Percentiles rank a stretch among this genome's conserved stretches.
phyloP scores from a whole-genome alignment of 2,797 vertebrate genomes.

The Acanthiza pusilla region DNA sequence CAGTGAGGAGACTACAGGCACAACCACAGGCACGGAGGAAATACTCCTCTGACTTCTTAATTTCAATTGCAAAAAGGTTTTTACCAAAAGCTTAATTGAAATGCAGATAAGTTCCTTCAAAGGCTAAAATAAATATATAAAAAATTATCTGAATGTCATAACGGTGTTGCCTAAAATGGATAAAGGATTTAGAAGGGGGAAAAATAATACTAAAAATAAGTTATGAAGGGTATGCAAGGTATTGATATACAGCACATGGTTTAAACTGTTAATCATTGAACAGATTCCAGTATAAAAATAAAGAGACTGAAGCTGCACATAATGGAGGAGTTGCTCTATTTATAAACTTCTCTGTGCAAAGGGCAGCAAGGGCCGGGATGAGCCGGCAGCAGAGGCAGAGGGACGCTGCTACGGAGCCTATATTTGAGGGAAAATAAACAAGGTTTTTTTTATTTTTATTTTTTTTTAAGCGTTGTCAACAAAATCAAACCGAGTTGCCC shows the following conservation, averaged over 20 bases:
- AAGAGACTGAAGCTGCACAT: conserved; percentile 59
- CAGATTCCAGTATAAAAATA: conserved; percentile 71
- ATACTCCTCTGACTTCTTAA: not conserved
- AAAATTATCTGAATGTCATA: conserved; percentile 5
- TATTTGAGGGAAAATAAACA: conserved; percentile 4
- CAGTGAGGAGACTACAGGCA: not conserved
- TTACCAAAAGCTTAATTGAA: conserved; percentile 4
- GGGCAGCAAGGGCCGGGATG: conserved; percentile 6
- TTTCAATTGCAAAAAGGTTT: conserved; percentile 40
- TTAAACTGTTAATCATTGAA: conserved; percentile 60
- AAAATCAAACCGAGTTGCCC: conserved; percentile 37
- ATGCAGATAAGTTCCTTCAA: conserved; percentile 33
- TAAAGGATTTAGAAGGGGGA: conserved; percentile 31
- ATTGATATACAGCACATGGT: conserved; percentile 59
- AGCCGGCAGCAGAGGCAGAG: not conserved
- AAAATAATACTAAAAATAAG: conserved; percentile 52
- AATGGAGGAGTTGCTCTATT: conserved; percentile 54
- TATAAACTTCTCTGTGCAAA: conserved; percentile 53
- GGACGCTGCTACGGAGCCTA: not conserved
- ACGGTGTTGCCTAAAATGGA: conserved; percentile 32
- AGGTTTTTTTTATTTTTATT: not conserved
- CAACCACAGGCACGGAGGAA: not conserved
- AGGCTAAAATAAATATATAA: not conserved
- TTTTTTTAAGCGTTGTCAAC: conserved; percentile 6
- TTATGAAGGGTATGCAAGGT: conserved; percentile 51